These are phyloP conservation scores for Rhamphomyia laevipes DNA, from an alignment of 2,888 invertebrate species.

Conservation along the genomic window DNA sequence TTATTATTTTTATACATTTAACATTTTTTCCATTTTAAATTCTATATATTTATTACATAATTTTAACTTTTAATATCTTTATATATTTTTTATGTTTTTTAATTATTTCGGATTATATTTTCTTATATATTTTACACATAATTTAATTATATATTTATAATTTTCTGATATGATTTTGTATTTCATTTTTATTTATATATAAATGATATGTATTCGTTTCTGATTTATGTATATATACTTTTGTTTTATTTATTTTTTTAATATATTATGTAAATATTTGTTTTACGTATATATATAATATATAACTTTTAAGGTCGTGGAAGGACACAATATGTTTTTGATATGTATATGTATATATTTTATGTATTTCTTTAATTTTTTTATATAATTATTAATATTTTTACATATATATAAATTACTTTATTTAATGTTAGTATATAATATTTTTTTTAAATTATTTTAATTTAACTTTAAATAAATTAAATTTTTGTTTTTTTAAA, in stretches of 20 bases:
- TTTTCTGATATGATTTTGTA: constrained; percentile 7
- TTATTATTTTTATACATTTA: no score
- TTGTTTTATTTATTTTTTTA: not conserved
- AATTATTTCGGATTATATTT: not conserved
- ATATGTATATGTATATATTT: constrained; percentile 3
- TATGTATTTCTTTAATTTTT: constrained; percentile 8
- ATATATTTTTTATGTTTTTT: no score
- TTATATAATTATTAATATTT: constrained; percentile 5
- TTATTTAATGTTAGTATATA: not conserved
- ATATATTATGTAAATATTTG: constrained; percentile 1
- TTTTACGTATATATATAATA: constrained; percentile 9
- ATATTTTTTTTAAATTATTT: no score
- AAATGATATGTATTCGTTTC: not conserved
- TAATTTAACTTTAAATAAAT: no score
- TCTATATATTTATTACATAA: no score
- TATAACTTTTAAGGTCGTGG: constrained; percentile 9
- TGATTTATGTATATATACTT: not conserved
- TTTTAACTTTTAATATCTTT: no score
- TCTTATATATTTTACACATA: not conserved
- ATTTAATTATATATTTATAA: constrained; percentile 1
- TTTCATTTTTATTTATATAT: constrained; percentile 9
- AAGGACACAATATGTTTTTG: constrained; percentile 12
- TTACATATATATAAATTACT: constrained; percentile 8
- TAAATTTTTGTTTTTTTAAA: no score
- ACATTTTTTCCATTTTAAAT: no score